Percentiles rank a stretch among this genome's conserved stretches.
phyloP scores from a whole-genome alignment of 2,113 vertebrate species.

The Xenopus laevis region DNA sequence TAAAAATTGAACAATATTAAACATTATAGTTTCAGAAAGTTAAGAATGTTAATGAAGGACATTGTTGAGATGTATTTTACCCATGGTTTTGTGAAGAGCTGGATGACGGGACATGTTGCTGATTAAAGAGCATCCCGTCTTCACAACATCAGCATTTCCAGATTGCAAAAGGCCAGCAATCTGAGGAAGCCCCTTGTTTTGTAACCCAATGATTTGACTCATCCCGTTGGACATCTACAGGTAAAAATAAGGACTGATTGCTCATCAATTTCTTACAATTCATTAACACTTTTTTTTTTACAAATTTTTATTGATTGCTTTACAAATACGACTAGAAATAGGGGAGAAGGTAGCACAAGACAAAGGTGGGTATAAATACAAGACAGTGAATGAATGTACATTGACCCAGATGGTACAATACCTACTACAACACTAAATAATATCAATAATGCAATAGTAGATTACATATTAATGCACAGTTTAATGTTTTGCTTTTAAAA shows the following conservation, averaged over 20 bases:
- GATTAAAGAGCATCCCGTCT: constrained; percentile 73
- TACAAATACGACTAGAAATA: too few relatives aligned
- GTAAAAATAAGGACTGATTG: background rate
- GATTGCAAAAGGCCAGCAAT: constrained; percentile 74
- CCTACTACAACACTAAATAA: too few relatives aligned
- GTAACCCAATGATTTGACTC: constrained; percentile 77
- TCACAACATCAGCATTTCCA: constrained; percentile 66
- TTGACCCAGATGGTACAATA: background rate
- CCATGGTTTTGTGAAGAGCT: constrained; percentile 70
- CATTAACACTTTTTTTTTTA: too few relatives aligned
- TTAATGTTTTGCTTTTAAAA: too few relatives aligned
- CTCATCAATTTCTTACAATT: background rate
- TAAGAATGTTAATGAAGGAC: background rate
- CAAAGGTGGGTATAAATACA: too few relatives aligned
- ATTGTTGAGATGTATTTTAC: constrained; percentile 57
- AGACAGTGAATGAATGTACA: too few relatives aligned
- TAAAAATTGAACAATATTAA: background rate
- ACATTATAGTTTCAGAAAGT: background rate
- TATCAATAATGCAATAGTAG: too few relatives aligned
- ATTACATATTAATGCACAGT: too few relatives aligned
- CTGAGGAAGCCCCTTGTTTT: constrained; percentile 68
- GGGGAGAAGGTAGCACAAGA: too few relatives aligned
- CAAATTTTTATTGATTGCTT: too few relatives aligned
- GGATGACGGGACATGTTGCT: constrained; percentile 80
- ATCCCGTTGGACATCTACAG: constrained; percentile 76